Evolutionary conservation across 2,113 vertebrate species (phyloP), one percentile per base, ranked within the genome.

Genomic region (Notiomystis cincta): DNA sequence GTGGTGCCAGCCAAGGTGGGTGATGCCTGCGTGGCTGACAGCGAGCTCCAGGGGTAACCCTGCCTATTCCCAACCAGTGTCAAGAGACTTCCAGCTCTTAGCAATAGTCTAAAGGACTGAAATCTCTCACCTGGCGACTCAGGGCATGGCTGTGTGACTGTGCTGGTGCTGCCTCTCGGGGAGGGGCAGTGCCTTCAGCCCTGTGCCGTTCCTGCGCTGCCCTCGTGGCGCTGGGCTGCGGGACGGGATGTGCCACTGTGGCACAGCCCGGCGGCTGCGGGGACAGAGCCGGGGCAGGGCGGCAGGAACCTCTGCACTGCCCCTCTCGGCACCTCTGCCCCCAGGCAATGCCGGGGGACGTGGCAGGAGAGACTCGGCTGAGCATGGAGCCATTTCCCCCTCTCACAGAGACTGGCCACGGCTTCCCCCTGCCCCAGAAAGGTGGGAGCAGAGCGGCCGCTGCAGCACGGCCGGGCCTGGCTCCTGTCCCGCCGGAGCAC

Each of bases 291-390:
- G 90, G 71, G 65, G 73, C 0, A 92, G 71, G 65, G 73, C 69
- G 64, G 42, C 5, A 1, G 30, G 6, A 82, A 33, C 22, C n/a
- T 48, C 65, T 3, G 4, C 15, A 28, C 27, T 1, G 8, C 37
- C 56, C 56, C 14, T 79, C 35, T 57, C 0, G 0, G 42, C 69
- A 31, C 0, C 0, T 19, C 65, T 6, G 2, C 73, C 61, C 14
- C 38, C 2, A 2, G 40, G 64, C 16, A 21, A 4, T 6, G 44
- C 42, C 6, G 15, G 10, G 10, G 47, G 47, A 57, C 0, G 1
- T 0, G 3, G 31, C 24, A 33, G 75, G 38, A 88, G 33, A 65
- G 45, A 37, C 13, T n/a, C 8, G 20, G 48, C 2, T 3, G 19
- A 80, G 57, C 47, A 88, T 0, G 1, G 38, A 90, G 24, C 35